Base-by-base conservation (phyloP, 1,140 invertebrate species). In the Littorina saxatilis region DNA sequence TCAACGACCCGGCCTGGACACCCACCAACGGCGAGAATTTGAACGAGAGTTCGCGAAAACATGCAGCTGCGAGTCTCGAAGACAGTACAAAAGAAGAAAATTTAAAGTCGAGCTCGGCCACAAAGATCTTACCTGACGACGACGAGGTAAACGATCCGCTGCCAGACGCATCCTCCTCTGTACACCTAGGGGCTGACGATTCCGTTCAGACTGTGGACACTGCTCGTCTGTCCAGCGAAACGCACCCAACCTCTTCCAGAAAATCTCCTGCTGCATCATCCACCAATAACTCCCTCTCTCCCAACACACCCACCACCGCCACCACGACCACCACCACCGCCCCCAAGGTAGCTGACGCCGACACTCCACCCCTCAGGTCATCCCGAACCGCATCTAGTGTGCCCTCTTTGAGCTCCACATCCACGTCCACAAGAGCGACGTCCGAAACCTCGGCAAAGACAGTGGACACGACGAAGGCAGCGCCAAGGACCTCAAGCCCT, bases 41-140 rank as follows among this genome's bases (percentile, higher is more conserved):
- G 27, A 61, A 61, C 58, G 58, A 61, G 58, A 61, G 58, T 61
- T 61, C 58, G 7, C 58, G 58, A 9, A 61, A 61, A n/a, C n/a
- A n/a, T n/a, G 20, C 58, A 9, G 20, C 20, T 29, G 9, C 4
- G 58, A 7, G 27, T n/a, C 27, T 23, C 20, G 58, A 61, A 7
- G 23, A 61, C 27, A 61, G 20, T 23, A 29, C 7, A 5, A 29
- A 61, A 7, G 27, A 61, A 61, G 20, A 61, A 29, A 61, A 23
- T 7, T 5, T n/a, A 4, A 5, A 11, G 27, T 9, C 20, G 58
- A 61, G 20, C 58, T 29, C 23, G 7, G 58, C 58, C 27, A 29
- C 23, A 7, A 23, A n/a, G 20, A 7, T 61, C 58, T 23, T n/a
- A 7, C 9, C 23, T 23, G 23, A 23, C 58, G 27, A 29, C 5